Evolutionary conservation across 1,140 invertebrate genomes (phyloP), one percentile per base, ranked within the genome.

Genomic region (Dolichoris vasculosae): DNA sequence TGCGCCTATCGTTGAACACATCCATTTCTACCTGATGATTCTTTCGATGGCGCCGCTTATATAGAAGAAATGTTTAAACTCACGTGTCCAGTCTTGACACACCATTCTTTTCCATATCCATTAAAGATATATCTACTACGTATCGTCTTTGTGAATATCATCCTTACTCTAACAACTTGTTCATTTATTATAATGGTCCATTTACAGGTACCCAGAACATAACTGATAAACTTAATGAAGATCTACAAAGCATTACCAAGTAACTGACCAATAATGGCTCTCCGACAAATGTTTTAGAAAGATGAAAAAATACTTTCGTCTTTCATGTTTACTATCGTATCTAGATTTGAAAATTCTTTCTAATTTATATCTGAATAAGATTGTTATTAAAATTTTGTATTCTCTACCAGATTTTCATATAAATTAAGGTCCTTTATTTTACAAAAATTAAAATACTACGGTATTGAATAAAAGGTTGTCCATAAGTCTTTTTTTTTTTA

Each of bases 111-210:
- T 73, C 69, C 69, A 43, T 43, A n/a, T 73, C 69, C 69, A 73
- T 73, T 73, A 73, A 43, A 23, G 69, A 73, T 43, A 43, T n/a
- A 73, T 73, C 69, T 43, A 23, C n/a, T 43, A 38, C 69, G 23
- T 43, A 6, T 73, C 38, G 40, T 73, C 69, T n/a, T 15, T 38
- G 38, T n/a, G 23, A 73, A 73, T 73, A 73, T 73, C 23, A 73
- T 43, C 38, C 38, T n/a, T 43, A 73, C 38, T 43, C 69, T 73
- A 73, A 73, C 38, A 23, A 73, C 20, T 38, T 43, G 69, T 73
- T 73, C 69, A 73, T 73, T 73, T 73, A 73, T 73, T 73, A 73
- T 73, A 73, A 73, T 73, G 69, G 69, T 38, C 69, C 69, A 73
- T 73, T 73, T 71, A 71, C 67, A 43, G 38, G 69, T 73, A 32